Evolutionary conservation across 2,113 vertebrate species (phyloP).

Genomic region (human): DNA sequence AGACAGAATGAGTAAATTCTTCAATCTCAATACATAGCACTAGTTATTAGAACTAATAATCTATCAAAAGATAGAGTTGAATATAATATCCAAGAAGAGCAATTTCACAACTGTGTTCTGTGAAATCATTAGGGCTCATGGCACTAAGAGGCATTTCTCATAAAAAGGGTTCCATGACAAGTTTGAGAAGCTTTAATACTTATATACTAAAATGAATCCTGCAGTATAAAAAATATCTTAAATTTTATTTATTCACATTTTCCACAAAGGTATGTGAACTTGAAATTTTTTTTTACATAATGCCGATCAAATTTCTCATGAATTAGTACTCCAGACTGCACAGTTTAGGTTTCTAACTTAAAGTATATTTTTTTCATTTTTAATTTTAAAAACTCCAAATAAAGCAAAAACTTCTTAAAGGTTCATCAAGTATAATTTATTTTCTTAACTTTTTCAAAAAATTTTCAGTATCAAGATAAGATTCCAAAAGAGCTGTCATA

Average conservation of each 20-base stretch:
- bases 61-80: neutral
- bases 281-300: neutral
- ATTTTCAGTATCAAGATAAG: neutral
- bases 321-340: neutral
- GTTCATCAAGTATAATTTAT: neutral
- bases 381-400: neutral
- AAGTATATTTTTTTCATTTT: slow-evolving; percentile 29
- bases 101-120: neutral
- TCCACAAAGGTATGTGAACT: neutral
- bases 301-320: neutral
- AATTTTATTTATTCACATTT: slow-evolving; percentile 28
- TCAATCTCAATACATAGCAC: neutral
- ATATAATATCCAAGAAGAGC: neutral
- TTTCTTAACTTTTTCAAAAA: slow-evolving; percentile 21
- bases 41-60: neutral
- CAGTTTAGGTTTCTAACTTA: slow-evolving; percentile 13
- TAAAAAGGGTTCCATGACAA: neutral
- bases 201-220: neutral
- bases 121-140: neutral
- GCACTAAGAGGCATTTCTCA: neutral
- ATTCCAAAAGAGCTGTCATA: neutral
- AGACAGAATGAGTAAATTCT: neutral
- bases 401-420: neutral
- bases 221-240: neutral
- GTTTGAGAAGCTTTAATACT: neutral